These are phyloP conservation scores for Melanerpes formicivorus DNA, from an alignment of 2,113 vertebrate species.

Conservation along the genomic window DNA sequence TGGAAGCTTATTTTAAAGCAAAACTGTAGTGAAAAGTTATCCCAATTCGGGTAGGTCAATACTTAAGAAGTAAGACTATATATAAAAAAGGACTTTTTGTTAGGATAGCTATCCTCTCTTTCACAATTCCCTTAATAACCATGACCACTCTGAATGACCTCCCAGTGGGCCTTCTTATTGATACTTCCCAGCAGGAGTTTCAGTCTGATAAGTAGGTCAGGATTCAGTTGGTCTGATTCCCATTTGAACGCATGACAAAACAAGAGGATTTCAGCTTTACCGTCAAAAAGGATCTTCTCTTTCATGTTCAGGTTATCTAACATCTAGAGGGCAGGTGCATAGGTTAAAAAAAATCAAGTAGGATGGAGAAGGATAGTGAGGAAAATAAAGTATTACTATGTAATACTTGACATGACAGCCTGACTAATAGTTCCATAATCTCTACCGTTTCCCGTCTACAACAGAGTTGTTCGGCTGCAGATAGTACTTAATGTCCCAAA, in stretches of 20 bases:
- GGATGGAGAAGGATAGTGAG: neutral
- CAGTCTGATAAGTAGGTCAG: conserved; percentile 49
- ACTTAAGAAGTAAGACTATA: neutral
- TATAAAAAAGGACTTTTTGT: conserved; percentile 7
- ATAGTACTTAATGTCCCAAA: neutral
- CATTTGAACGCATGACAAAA: conserved; percentile 50
- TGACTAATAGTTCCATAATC: neutral
- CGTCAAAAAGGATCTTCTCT: conserved; percentile 48
- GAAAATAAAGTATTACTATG: conserved; percentile 20
- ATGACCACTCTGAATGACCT: conserved; percentile 15
- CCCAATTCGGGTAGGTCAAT: neutral
- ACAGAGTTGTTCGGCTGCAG: neutral
- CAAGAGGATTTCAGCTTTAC: conserved; percentile 38
- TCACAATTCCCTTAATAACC: conserved; percentile 4
- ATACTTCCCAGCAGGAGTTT: conserved; percentile 45
- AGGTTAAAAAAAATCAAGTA: neutral
- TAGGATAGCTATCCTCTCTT: neutral
- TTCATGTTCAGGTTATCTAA: conserved; percentile 51
- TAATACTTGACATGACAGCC: conserved; percentile 16
- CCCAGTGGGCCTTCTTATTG: conserved; percentile 43
- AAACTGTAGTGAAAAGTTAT: neutral
- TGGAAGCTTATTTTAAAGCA: conserved; percentile 1
- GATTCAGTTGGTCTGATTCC: conserved; percentile 49
- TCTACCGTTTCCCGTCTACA: neutral
- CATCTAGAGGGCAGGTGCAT: conserved; percentile 49